phyloP scores from a whole-genome alignment of 1,140 invertebrate genomes.

The Amphibalanus amphitrite region DNA sequence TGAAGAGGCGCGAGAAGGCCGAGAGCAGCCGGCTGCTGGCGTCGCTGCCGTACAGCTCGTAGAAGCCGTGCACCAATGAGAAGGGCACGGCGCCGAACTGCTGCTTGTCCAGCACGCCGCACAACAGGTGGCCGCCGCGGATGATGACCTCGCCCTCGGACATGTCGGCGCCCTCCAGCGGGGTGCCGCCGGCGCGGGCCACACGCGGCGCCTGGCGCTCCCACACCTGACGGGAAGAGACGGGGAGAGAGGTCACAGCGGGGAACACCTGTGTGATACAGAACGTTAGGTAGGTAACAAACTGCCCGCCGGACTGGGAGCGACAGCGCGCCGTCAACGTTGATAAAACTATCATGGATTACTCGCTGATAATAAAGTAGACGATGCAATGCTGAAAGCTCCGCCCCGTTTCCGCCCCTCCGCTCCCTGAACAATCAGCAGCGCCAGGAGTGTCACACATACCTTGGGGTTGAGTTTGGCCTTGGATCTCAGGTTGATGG shows the following conservation, averaged over 20 bases:
- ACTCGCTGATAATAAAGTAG: too few relatives aligned
- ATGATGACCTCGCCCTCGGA: conserved; percentile 84
- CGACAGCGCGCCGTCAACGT: too few relatives aligned
- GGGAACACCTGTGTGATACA: too few relatives aligned
- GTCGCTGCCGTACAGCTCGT: conserved; percentile 79
- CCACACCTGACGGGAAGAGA: conserved; percentile 38
- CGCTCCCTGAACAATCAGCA: too few relatives aligned
- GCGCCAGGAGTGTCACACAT: too few relatives aligned
- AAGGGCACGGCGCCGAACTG: conserved; percentile 90
- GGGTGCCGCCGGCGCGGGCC: conserved; percentile 41
- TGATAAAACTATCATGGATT: too few relatives aligned
- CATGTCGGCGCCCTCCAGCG: conserved; percentile 35
- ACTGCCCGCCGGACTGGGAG: too few relatives aligned
- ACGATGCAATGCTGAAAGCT: too few relatives aligned
- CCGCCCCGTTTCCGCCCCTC: too few relatives aligned
- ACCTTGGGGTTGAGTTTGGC: conserved; percentile 38
- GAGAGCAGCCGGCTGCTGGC: conserved; percentile 64
- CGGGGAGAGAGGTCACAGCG: too few relatives aligned
- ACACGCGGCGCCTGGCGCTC: conserved; percentile 31
- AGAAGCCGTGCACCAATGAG: conserved; percentile 81
- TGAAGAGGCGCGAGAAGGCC: conserved; percentile 81
- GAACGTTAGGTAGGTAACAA: too few relatives aligned
- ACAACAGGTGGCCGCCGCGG: conserved; percentile 66
- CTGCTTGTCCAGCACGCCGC: conserved; percentile 90
- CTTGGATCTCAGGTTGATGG: conserved; percentile 57